Evolutionary conservation across 2,888 invertebrate genomes (phyloP).

Genomic region (Phanerotoma sp.): DNA sequence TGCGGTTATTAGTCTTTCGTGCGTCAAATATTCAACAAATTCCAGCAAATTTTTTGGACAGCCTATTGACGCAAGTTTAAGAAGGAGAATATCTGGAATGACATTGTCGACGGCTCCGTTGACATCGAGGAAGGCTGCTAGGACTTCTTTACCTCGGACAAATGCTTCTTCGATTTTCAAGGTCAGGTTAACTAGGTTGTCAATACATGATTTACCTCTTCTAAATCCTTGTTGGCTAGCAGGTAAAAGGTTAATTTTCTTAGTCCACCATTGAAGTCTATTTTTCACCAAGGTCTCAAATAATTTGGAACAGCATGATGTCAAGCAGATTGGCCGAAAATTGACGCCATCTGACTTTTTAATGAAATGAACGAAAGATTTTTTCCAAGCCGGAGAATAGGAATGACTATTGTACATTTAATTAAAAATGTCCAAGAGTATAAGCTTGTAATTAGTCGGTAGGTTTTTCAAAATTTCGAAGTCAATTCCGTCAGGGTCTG

Average conservation of each 20-base stretch:
- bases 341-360: slow-evolving; percentile 3
- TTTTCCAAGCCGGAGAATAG: background rate
- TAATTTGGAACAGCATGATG: slow-evolving; percentile 27
- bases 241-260: slow-evolving; percentile 16
- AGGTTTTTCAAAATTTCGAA: background rate
- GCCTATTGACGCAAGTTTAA: background rate
- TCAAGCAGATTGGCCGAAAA: slow-evolving; percentile 24
- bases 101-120: slow-evolving; percentile 16
- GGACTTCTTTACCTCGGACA: background rate
- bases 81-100: background rate
- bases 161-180: background rate
- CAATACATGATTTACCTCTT: background rate
- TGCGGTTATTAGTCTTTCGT: background rate
- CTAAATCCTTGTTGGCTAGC: slow-evolving; percentile 24
- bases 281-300: slow-evolving; percentile 27
- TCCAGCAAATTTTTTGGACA: background rate
- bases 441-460: background rate
- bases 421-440: background rate
- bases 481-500: slow-evolving; percentile 7
- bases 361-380: slow-evolving; percentile 6
- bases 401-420: background rate
- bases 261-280: slow-evolving; percentile 26
- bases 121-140: slow-evolving; percentile 11
- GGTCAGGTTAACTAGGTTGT: background rate
- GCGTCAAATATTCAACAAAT: slow-evolving; percentile 3